phyloP scores from a whole-genome alignment of 2,888 invertebrate species.

The Dyspetes luteomarginatus region DNA sequence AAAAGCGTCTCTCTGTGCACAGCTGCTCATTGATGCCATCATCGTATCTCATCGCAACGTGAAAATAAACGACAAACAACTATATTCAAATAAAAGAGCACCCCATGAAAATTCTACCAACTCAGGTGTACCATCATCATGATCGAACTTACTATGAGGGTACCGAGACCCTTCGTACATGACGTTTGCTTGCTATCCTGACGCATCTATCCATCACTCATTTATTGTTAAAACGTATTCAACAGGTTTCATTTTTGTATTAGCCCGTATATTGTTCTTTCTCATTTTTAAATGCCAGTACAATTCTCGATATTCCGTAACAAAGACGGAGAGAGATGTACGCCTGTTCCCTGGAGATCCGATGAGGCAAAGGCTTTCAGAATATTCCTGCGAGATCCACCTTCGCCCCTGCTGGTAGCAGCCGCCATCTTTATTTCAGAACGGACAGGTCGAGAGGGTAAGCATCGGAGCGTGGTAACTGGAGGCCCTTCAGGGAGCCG shows the following conservation, averaged over 20 bases:
- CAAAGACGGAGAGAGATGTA: conserved; percentile 55
- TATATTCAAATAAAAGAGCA: too few species aligned
- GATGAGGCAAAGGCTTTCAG: conserved; percentile 66
- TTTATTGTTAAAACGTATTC: neutral
- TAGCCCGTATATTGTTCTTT: conserved; percentile 65
- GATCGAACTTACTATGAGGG: too few species aligned
- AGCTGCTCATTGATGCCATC: neutral
- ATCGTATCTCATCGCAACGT: neutral
- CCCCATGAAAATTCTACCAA: too few species aligned
- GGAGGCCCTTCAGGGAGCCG: conserved; percentile 82
- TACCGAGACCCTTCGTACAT: too few species aligned
- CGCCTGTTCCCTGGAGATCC: conserved; percentile 69
- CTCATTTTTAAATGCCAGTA: conserved; percentile 61
- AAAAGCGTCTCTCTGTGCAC: neutral
- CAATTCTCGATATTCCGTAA: conserved; percentile 40
- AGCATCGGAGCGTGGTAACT: conserved; percentile 83
- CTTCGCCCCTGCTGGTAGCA: conserved; percentile 66
- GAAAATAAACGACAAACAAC: too few species aligned
- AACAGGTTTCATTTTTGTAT: neutral
- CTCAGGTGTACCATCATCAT: too few species aligned
- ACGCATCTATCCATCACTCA: neutral
- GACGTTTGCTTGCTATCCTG: too few species aligned
- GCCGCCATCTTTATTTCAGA: conserved; percentile 81
- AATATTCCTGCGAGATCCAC: conserved; percentile 73
- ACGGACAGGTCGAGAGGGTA: conserved; percentile 82